A percentile compares a stretch with the other conserved stretches of the same genome.
Conservation (phyloP, 1,140 invertebrate species). For the Camponotus pennsylvanicus region DNA sequence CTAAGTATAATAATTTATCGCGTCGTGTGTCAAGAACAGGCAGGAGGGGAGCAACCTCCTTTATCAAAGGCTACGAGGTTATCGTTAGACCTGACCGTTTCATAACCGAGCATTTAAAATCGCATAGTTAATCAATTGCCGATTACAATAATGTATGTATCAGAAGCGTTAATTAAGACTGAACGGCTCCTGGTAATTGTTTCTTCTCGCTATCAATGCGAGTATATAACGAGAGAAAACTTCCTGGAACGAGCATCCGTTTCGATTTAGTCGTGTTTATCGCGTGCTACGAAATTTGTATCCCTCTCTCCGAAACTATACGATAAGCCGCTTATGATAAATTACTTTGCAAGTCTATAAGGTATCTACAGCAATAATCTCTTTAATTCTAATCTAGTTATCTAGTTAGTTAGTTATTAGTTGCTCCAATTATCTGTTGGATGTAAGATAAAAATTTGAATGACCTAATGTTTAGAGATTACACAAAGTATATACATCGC, state of each 20-base stretch:
- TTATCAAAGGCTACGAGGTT: constrained; percentile 60
- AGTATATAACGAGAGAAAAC: constrained; percentile 44
- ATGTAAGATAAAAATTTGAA: not conserved
- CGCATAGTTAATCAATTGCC: constrained; percentile 58
- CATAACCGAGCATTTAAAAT: constrained; percentile 56
- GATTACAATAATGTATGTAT: constrained; percentile 56
- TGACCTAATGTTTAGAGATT: not conserved
- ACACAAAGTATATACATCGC: not conserved
- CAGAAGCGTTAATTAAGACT: constrained; percentile 57
- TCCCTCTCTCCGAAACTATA: not conserved
- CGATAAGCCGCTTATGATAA: constrained; percentile 40
- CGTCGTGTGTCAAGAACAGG: not conserved
- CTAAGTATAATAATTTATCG: constrained; percentile 38
- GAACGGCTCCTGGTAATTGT: constrained; percentile 50
- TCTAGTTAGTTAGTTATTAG: not conserved
- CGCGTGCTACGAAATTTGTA: constrained; percentile 38
- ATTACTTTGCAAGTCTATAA: constrained; percentile 4
- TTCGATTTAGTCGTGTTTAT: constrained; percentile 25
- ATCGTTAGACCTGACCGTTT: constrained; percentile 41
- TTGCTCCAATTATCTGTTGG: not conserved
- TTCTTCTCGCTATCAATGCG: constrained; percentile 29
- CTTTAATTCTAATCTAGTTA: constrained; percentile 4
- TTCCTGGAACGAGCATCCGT: constrained; percentile 33
- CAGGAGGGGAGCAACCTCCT: not conserved
- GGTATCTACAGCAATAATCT: not conserved